These are phyloP conservation scores for Choloepus hoffmanni DNA, from an alignment of 2,113 vertebrate genomes.

Conservation along the genomic window DNA sequence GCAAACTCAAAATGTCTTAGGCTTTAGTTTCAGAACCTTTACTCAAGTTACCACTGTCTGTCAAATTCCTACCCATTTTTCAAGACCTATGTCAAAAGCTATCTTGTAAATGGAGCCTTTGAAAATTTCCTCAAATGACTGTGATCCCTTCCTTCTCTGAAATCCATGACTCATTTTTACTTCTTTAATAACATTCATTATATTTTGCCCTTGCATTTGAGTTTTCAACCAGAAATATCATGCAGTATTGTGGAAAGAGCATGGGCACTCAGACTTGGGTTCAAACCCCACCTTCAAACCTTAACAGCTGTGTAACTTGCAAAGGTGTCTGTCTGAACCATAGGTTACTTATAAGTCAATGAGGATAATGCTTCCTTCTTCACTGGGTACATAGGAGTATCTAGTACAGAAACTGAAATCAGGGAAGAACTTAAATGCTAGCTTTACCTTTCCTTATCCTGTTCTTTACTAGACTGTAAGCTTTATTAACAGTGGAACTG, in stretches of 20 bases:
- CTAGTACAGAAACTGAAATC: not conserved
- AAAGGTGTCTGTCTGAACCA: not conserved
- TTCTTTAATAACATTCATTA: not conserved
- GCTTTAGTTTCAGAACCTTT: conserved; percentile 27
- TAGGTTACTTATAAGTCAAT: not conserved
- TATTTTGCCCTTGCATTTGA: not conserved
- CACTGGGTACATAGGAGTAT: not conserved
- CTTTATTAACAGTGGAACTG: not conserved
- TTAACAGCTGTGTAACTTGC: not conserved
- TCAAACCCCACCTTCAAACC: not conserved
- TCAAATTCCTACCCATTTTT: conserved; percentile 3
- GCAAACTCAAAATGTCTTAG: not conserved
- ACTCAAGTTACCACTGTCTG: not conserved
- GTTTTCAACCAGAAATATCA: not conserved
- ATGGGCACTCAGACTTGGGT: not conserved
- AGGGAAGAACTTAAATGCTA: not conserved
- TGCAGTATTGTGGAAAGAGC: not conserved
- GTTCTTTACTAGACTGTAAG: not conserved
- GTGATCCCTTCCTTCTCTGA: not conserved
- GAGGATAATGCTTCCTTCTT: not conserved
- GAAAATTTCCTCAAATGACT: not conserved
- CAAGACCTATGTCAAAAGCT: not conserved
- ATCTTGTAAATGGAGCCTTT: not conserved
- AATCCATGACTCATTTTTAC: not conserved
- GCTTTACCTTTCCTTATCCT: not conserved